Conservation (phyloP, 2,113 vertebrate genomes). For the Gopherus evgoodei region DNA sequence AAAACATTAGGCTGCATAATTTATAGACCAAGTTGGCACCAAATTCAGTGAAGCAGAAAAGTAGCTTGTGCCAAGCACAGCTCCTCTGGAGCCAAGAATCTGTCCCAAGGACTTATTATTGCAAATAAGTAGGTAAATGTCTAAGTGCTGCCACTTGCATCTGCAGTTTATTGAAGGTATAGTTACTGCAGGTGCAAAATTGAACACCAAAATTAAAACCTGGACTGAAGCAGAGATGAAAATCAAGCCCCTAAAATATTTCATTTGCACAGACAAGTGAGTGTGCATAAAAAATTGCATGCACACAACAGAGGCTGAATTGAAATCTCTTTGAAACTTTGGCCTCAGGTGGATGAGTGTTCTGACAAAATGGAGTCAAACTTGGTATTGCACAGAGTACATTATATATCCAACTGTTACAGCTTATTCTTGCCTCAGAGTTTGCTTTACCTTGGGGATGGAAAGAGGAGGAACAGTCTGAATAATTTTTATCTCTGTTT, state of each 20-base stretch:
- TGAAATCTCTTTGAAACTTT: neutral
- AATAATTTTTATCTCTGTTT: neutral
- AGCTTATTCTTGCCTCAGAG: neutral
- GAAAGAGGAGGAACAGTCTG: neutral
- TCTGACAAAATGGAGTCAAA: neutral
- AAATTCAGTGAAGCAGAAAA: neutral
- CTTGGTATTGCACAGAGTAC: neutral
- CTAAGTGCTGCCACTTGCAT: too few species aligned
- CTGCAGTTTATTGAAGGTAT: too few species aligned
- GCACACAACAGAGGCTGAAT: neutral
- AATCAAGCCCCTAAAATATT: too few species aligned
- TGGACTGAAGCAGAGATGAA: too few species aligned
- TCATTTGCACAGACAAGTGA: accelerated
- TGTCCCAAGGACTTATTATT: neutral
- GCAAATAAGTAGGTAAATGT: too few species aligned
- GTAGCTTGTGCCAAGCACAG: accelerated
- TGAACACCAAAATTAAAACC: neutral
- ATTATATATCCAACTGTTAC: neutral
- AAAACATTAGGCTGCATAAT: neutral
- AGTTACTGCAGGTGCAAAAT: neutral
- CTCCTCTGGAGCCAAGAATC: neutral
- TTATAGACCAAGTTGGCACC: neutral
- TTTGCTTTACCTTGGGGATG: neutral
- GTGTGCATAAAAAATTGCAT: neutral
- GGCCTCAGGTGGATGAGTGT: neutral